A percentile compares a stretch with the other conserved stretches of the same genome.
These are phyloP conservation scores for Podargus strigoides DNA, from an alignment of 2,797 vertebrate genomes.

Conservation along the genomic window DNA sequence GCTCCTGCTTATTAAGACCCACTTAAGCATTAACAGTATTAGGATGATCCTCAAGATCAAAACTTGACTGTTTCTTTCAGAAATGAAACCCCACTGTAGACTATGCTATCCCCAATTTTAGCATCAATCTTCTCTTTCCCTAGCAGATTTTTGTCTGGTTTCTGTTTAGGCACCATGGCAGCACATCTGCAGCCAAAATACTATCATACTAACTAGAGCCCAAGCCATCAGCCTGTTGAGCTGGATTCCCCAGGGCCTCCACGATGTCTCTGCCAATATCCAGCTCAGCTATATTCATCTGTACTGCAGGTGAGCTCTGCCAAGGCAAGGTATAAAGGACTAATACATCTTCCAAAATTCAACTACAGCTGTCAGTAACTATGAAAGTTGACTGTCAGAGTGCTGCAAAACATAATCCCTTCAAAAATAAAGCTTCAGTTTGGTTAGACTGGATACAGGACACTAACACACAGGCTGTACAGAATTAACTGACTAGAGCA, in stretches of 20 bases:
- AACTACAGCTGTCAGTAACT: neutral
- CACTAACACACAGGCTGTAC: neutral
- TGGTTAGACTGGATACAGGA: neutral
- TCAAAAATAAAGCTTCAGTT: neutral
- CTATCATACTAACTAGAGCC: accelerated
- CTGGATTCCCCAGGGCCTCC: neutral
- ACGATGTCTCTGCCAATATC: neutral
- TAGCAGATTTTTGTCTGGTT: neutral
- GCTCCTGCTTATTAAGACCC: neutral
- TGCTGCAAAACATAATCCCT: neutral
- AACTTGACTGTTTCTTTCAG: neutral
- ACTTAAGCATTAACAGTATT: neutral
- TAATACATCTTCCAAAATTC: neutral
- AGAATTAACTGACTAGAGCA: neutral
- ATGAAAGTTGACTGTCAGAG: neutral
- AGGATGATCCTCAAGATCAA: neutral
- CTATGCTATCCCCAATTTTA: accelerated
- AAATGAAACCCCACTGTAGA: neutral
- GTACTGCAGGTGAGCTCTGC: neutral
- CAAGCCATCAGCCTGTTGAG: neutral
- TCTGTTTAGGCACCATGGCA: neutral
- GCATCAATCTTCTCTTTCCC: neutral
- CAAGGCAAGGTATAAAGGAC: neutral
- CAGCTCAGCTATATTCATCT: neutral
- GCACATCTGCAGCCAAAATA: neutral